Conservation (phyloP, 30 jellyfish, hydroid and myxozoan genomes). For the Pelagia noctiluca region DNA sequence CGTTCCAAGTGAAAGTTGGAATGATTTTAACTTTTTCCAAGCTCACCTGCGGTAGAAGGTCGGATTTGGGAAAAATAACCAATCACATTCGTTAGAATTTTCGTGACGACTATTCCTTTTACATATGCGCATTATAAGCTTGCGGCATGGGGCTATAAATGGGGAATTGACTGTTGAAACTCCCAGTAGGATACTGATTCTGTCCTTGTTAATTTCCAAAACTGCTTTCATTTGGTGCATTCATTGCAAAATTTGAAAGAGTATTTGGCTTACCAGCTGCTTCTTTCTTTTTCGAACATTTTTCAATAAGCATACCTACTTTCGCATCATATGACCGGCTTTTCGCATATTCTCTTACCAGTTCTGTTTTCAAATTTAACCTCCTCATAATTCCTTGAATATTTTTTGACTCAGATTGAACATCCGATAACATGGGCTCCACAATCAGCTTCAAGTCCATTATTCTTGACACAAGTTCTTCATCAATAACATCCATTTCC, state of each 20-base stretch:
- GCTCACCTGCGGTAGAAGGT: not conserved
- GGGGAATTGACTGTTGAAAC: no score
- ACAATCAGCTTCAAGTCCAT: not conserved
- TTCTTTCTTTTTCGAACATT: slow-evolving; percentile 6
- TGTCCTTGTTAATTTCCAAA: no score
- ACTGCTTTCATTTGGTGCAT: no score
- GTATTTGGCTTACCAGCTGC: no score
- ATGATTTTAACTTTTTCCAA: not conserved
- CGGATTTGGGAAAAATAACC: not conserved
- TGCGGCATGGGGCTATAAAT: no score
- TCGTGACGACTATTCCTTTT: no score
- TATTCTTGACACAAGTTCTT: slow-evolving; percentile 19
- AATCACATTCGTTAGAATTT: not conserved
- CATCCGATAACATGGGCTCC: not conserved
- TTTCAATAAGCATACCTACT: slow-evolving; percentile 2
- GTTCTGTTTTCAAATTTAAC: no score
- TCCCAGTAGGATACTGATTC: no score
- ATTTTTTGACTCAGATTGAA: not conserved
- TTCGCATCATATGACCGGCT: slow-evolving; percentile 12
- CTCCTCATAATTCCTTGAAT: slow-evolving; percentile 12
- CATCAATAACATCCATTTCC: slow-evolving; percentile 30
- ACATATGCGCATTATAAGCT: no score
- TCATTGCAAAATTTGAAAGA: no score
- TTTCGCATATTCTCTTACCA: no score
- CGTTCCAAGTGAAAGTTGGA: not conserved